A percentile compares a stretch with the other conserved stretches of the same genome.
These are phyloP conservation scores for Chaetodon trifasciatus DNA, from an alignment of 2,797 vertebrate species.

Conservation along the genomic window DNA sequence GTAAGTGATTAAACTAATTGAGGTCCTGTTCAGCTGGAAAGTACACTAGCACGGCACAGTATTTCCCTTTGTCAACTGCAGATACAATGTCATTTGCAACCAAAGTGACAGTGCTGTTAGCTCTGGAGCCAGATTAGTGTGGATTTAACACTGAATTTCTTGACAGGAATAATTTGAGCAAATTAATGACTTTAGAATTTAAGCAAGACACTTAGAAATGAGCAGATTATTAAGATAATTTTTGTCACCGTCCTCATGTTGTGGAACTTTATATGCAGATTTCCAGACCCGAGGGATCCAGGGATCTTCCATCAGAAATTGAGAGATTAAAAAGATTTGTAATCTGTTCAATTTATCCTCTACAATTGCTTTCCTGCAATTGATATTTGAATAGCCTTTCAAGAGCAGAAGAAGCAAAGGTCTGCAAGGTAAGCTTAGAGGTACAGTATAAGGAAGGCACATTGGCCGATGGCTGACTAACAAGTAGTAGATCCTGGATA, in stretches of 20 bases:
- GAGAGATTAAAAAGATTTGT: not conserved
- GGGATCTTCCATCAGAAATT: not conserved
- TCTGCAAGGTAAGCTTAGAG: not conserved
- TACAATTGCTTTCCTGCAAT: not conserved
- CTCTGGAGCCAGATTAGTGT: not conserved
- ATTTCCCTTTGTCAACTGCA: too few relatives aligned
- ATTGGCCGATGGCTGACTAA: not conserved
- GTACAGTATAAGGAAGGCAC: not conserved
- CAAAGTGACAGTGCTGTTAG: not conserved
- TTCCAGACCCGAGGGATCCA: slow-evolving; percentile 2
- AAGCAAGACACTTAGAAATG: not conserved
- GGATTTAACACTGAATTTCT: not conserved
- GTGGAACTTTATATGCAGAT: slow-evolving; percentile 14
- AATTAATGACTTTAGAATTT: not conserved
- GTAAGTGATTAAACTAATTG: too few relatives aligned
- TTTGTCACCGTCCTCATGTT: slow-evolving; percentile 7
- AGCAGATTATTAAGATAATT: not conserved
- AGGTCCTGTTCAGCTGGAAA: too few relatives aligned
- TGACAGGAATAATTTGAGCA: not conserved
- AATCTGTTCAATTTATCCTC: not conserved
- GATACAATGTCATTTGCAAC: too few relatives aligned
- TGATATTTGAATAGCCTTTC: too few relatives aligned
- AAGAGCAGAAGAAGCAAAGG: not conserved
- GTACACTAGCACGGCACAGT: too few relatives aligned
- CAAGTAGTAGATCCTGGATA: not conserved